Base-by-base conservation (phyloP, 2,113 vertebrate species). In the Poeciliopsis turrubarensis region DNA sequence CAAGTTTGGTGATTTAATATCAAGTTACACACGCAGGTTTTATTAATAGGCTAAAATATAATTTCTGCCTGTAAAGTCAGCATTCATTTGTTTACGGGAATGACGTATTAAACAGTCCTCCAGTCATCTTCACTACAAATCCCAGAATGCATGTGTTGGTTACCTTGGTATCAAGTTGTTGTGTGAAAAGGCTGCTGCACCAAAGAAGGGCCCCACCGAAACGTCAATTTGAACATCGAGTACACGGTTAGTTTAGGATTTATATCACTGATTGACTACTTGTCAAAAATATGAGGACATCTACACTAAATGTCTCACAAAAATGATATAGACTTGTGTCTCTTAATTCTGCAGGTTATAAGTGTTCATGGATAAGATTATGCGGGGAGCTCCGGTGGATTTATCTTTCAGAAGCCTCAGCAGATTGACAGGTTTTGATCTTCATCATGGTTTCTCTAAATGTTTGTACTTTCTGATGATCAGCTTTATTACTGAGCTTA, bases 311-410 rank as follows among this genome's bases (percentile, higher is more conserved):
- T 19, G 19, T 47, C 0, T 17, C 44, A 37, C 14, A 15, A 19
- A 47, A 47, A 19, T 47, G 5, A 47, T 17, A 0, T 19, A 47
- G 44, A 15, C 4, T 47, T 54, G 1, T 57, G 7, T 13, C 32
- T 29, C 70, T 17, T 74, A 32, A 60, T 41, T 31, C 68, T 5
- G 51, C 65, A 85, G 78, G 62, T 73, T 34, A 61, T 25, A 57
- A 5, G 62, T 2, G 34, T 22, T 47, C 25, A 39, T 39, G 74
- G 73, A 60, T 73, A 27, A n/a, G n/a, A 83, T 27, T 9, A 92
- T 91, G 91, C 67, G n/a, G 22, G 82, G 77, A 19, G 70, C 89
- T 51, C 91, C 91, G 3, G 88, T 91, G 69, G 89, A 92, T 85
- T 84, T 92, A 47, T 91, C 89, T 47, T 91, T 92, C 65, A 91